Evolutionary conservation across 2,888 invertebrate species (phyloP), one percentile per base, ranked within the genome.

Genomic region (Eupithecia vulgata): DNA sequence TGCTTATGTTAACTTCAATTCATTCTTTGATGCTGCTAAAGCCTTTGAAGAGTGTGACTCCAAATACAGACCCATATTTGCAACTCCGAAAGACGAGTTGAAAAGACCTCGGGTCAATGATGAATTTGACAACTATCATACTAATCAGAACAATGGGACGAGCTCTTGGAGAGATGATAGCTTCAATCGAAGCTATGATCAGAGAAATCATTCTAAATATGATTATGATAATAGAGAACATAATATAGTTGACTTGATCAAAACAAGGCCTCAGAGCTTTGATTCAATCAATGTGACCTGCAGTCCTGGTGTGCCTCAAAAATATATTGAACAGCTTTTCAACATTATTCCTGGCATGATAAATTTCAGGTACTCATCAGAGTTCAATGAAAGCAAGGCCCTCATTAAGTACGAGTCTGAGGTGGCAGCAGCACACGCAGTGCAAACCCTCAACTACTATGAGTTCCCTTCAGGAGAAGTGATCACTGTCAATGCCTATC

Each of bases 391-490:
- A 81, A 95, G 82, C 87, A 90, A 86, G 77, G 91, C 90, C 15
- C 70, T 83, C 1, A 83, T 94, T 15, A 88, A 90, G n/a, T 95
- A 93, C 84, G 84, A 88, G 12, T 87, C 85, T 75, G 87, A 89
- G 71, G 88, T 86, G 75, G 87, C 89, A 37, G 95, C 94, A 25
- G 85, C 87, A 0, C 96, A 97, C 91, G 97, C 97, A 62, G 95
- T 96, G 81, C 97, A 98, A 82, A 98, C 97, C 89, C 94, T 99
- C 70, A 97, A 99, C 87, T 97, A 98, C 10, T 97, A 98, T 89
- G 98, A 99, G 90, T 99, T 98, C 92, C 99, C 99, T 0, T 97
- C 97, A 30, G 98, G 98, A 48, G 97, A 97, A 85, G 95, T 97
- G 68, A 93, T 98, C 82, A 96, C 97, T 76, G 97, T 97, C 0